Conservation (phyloP, 2,888 invertebrate species). For the Aspidiotus rigidus region DNA sequence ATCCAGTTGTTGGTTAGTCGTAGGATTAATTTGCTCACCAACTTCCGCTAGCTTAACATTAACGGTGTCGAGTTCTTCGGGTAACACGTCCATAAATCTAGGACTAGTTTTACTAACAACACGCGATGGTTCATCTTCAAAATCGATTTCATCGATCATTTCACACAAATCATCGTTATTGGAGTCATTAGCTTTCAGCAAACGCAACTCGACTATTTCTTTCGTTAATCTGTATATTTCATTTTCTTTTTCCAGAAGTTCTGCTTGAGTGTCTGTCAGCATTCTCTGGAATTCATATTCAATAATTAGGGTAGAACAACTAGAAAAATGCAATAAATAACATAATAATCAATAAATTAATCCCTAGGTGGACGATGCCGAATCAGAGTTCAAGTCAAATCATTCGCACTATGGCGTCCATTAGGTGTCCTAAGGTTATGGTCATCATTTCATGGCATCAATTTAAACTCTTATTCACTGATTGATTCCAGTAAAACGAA, state of each 20-base stretch:
- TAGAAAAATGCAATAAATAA: too few species aligned
- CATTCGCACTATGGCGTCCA: too few species aligned
- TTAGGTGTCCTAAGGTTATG: too few species aligned
- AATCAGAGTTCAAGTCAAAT: too few species aligned
- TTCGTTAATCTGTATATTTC: slow-evolving; percentile 68
- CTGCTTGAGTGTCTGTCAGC: slow-evolving; percentile 39
- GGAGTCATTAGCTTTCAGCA: slow-evolving; percentile 25
- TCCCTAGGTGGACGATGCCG: too few species aligned
- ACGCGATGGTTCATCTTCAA: slow-evolving; percentile 4
- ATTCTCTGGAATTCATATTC: slow-evolving; percentile 35
- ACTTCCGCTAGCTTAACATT: slow-evolving; percentile 5
- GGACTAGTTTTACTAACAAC: slow-evolving; percentile 19
- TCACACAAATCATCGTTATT: slow-evolving; percentile 1
- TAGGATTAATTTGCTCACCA: slow-evolving; percentile 22
- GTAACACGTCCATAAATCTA: slow-evolving; percentile 32
- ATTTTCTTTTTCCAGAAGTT: slow-evolving; percentile 65
- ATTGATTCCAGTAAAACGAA: too few species aligned
- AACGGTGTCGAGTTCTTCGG: slow-evolving; percentile 21
- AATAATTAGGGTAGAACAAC: too few species aligned
- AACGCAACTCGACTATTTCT: slow-evolving; percentile 64
- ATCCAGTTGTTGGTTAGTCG: slow-evolving; percentile 24
- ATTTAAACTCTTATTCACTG: too few species aligned
- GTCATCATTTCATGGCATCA: too few species aligned
- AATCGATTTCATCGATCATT: slow-evolving; percentile 18
- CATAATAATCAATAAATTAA: too few species aligned